Evolutionary conservation across 2,888 invertebrate genomes (phyloP).

Genomic region (Strigamia crassipes): DNA sequence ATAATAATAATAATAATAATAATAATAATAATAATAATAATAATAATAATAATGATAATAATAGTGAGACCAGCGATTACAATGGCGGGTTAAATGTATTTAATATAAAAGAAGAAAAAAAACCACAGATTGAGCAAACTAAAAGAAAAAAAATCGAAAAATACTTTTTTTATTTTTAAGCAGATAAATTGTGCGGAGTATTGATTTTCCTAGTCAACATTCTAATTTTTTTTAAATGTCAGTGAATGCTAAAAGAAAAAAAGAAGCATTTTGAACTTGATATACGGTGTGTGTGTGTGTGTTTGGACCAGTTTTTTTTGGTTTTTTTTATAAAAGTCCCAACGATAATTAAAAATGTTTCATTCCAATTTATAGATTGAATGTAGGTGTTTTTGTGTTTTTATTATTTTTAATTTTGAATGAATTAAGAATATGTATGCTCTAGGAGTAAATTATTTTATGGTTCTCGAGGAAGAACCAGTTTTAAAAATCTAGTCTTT

Average conservation of each 20-base stretch:
- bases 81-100: neutral
- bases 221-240: neutral
- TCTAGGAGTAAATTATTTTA: slow-evolving; percentile 36
- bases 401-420: neutral
- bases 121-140: neutral
- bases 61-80: neutral
- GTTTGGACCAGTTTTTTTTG: neutral
- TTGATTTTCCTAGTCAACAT: neutral
- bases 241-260: no score
- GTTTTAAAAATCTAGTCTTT: slow-evolving; percentile 19
- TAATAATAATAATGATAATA: no score
- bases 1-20: no score
- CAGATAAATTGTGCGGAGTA: neutral
- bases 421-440: neutral
- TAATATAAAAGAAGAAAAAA: neutral
- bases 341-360: neutral
- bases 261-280: neutral
- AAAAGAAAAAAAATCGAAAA: neutral
- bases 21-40: no score
- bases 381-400: neutral
- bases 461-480: slow-evolving; percentile 4
- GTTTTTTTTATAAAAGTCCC: neutral
- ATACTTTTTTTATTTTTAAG: neutral
- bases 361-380: neutral
- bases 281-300: neutral